These are phyloP conservation scores for Enteromius viviparus DNA, from an alignment of 2,797 vertebrate species.

Conservation along the genomic window DNA sequence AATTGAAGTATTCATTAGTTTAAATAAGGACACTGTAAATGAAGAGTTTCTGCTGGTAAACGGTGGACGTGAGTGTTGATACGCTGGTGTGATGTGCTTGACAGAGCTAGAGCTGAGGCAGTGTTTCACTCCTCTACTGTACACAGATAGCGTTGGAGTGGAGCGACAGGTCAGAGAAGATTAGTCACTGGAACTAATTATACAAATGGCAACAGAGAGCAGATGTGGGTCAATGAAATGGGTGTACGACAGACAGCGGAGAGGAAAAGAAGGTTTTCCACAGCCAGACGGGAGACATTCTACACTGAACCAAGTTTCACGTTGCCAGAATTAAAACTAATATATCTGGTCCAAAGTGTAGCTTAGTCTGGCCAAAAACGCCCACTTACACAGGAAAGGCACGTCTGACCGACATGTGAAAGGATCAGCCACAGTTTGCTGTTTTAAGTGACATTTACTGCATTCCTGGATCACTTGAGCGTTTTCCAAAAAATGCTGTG, in stretches of 20 bases:
- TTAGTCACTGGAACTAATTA: constrained; percentile 47
- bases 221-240: constrained; percentile 52
- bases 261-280: constrained; percentile 27
- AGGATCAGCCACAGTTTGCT: background rate
- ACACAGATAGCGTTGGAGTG: constrained; percentile 40
- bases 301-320: constrained; percentile 23
- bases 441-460: background rate
- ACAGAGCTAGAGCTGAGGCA: constrained; percentile 14
- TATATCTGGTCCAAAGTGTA: background rate
- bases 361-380: background rate
- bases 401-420: background rate
- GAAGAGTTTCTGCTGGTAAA: background rate
- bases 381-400: background rate
- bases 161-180: constrained; percentile 38
- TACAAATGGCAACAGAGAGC: constrained; percentile 15
- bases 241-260: constrained; percentile 31
- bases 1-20: background rate
- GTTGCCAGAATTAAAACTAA: background rate
- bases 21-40: background rate
- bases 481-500: background rate
- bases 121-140: constrained; percentile 32
- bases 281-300: constrained; percentile 9
- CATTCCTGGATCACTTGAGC: background rate
- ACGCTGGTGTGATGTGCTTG: background rate
- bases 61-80: constrained; percentile 12